Conservation (phyloP, 2,113 vertebrate genomes). For the Uropsilus gracilis region DNA sequence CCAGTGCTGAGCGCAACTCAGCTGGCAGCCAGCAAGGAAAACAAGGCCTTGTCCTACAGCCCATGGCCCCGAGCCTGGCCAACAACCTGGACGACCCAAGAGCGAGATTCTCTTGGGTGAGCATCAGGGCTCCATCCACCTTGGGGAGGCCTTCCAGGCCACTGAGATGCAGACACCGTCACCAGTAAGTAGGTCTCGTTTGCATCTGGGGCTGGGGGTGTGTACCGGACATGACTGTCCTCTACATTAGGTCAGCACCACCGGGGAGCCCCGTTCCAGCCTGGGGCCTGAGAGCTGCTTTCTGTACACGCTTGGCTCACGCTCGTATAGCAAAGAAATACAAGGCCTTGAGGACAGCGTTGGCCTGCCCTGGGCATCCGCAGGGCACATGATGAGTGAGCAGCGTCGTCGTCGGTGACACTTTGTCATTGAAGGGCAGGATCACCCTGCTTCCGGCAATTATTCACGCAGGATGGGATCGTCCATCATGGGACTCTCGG, state of each 20-base stretch:
- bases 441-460: background rate
- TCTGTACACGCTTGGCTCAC: background rate
- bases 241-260: background rate
- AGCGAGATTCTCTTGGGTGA: background rate
- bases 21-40: background rate
- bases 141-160: background rate
- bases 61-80: background rate
- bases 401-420: no score
- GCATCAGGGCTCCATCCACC: background rate
- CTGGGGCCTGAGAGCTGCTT: background rate
- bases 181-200: no score
- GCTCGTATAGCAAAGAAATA: background rate
- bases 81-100: background rate
- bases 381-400: rapidly evolving
- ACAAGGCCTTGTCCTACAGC: no score
- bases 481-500: background rate
- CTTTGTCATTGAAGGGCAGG: background rate
- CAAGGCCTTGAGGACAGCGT: background rate
- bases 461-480: background rate
- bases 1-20: background rate
- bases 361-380: background rate
- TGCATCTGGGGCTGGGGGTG: background rate
- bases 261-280: no score
- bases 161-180: no score
- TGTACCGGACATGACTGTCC: no score